Base-by-base conservation (phyloP, 2,888 invertebrate genomes). In the Diarsia mendica region DNA sequence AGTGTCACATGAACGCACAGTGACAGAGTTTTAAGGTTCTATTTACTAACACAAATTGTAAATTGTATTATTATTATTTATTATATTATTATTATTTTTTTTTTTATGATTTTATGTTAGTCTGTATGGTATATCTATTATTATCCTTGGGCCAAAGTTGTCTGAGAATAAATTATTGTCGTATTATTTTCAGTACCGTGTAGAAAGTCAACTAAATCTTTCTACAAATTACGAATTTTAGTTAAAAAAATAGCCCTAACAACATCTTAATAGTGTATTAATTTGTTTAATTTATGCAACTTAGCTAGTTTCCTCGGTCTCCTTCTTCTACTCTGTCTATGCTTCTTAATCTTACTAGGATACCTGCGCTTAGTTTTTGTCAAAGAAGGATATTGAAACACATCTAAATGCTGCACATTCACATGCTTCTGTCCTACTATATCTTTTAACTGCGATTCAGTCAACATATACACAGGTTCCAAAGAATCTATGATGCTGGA, bases 381-480 rank as follows among this genome's bases (percentile, higher is more conserved):
- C 48, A 91, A 23, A 13, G 75, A 51, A 2, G 79, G 65, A 9
- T 87, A 83, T 80, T 95, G 94, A 58, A 89, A 95, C 0, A 95
- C 90, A 63, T 95, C 95, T 67, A 95, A 89, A 88, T 96, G 95
- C 55, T 93, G 92, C 46, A 96, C 94, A 77, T 96, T 95, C 1
- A 95, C 82, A 78, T 94, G 93, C 67, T 67, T 64, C 2, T 94
- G 92, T 0, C 95, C 94, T 3, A 95, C 86, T 2, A 96, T 79
- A 44, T 91, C 91, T 85, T 94, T 94, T 3, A 96, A 82, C 67
- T 96, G 95, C 0, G 94, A 89, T 75, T 94, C 92, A 0, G 96
- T 95, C 15, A 96, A 77, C 91, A 96, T 92, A 67, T 95, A 96
- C 0, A 96, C 91, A 0, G 96, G 96, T 83, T 96, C 96, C 33